A percentile compares a stretch with the other conserved stretches of the same genome.
Conservation (phyloP, 2,113 vertebrate species). For the Marmota monax region DNA sequence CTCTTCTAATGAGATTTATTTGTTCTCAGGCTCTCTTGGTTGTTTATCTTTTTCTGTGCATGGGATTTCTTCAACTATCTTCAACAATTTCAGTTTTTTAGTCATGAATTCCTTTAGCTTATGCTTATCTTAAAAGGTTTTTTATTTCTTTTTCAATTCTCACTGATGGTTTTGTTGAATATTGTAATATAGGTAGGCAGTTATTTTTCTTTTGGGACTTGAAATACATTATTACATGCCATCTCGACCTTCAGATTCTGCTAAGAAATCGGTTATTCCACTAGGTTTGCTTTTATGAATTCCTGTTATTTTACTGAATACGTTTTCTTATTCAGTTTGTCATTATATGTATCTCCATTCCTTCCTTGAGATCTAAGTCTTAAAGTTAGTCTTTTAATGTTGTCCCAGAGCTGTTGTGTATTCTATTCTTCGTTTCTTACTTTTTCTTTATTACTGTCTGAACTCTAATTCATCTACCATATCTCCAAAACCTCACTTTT, state of each 20-base stretch:
- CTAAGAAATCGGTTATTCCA: background rate
- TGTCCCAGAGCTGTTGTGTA: no score
- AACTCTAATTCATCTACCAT: no score
- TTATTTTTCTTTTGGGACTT: background rate
- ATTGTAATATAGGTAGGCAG: no score
- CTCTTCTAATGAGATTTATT: background rate
- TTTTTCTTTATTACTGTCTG: no score
- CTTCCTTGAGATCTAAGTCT: background rate
- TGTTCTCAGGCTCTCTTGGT: background rate
- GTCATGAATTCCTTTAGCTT: background rate
- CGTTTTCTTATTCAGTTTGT: background rate
- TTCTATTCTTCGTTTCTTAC: no score
- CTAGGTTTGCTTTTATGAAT: background rate
- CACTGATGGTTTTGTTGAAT: no score
- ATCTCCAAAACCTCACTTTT: no score
- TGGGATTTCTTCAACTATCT: background rate
- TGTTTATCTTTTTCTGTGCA: background rate
- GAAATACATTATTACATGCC: background rate
- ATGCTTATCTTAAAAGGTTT: background rate
- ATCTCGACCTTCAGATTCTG: background rate
- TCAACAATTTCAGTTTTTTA: background rate
- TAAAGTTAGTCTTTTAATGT: background rate
- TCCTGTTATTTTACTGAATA: background rate
- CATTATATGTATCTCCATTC: background rate
- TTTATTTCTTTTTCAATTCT: background rate